phyloP scores from a whole-genome alignment of 2,113 vertebrate genomes.

The Theristicus caerulescens region DNA sequence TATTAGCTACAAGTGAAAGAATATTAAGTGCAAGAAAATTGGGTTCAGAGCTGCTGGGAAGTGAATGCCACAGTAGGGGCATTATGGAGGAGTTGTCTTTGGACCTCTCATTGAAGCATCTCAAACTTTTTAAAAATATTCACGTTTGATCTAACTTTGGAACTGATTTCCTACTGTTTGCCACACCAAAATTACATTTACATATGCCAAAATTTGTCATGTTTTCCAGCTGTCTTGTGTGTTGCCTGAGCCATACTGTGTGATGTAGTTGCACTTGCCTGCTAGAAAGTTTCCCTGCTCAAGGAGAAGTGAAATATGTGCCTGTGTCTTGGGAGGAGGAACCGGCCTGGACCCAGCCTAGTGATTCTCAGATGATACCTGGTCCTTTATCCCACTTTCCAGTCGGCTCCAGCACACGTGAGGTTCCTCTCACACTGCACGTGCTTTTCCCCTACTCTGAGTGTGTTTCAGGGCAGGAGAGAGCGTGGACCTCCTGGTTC shows the following conservation, averaged over 20 bases:
- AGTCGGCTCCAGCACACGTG: not conserved
- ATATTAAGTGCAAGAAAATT: not conserved
- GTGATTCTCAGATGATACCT: not conserved
- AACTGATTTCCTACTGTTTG: not conserved
- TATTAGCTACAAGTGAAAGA: not conserved
- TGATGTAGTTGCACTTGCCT: not conserved
- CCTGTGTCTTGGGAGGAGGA: not conserved
- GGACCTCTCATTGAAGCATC: not conserved
- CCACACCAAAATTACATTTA: not conserved
- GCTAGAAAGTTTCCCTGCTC: not conserved
- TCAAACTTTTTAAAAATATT: not conserved
- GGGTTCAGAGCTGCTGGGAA: not conserved
- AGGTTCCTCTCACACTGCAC: not conserved
- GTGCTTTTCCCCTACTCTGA: not conserved
- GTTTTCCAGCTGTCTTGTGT: not conserved
- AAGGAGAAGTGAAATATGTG: not conserved
- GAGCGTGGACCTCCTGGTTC: not conserved
- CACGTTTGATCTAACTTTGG: not conserved
- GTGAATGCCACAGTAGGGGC: not conserved
- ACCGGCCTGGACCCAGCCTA: accelerated
- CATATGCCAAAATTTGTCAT: not conserved
- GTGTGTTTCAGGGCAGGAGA: not conserved
- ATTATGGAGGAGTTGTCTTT: not conserved
- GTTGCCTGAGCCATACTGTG: not conserved
- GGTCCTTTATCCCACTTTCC: not conserved